Base-by-base conservation (phyloP, 1,140 invertebrate genomes). In the Capitella teleta region DNA sequence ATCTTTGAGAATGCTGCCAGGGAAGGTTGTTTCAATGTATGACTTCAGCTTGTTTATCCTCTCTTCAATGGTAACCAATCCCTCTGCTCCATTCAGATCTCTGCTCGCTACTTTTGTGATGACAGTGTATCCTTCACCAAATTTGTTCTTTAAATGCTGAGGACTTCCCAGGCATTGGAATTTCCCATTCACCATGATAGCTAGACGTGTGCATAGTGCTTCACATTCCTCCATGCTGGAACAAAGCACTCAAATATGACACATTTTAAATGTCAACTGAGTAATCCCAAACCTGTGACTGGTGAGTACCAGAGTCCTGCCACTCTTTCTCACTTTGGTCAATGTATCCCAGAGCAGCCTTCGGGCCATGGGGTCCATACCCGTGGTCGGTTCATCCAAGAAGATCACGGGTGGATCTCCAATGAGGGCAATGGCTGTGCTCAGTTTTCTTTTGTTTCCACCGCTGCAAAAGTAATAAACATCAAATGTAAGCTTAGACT, bases 391-490 rank as follows among this genome's bases (percentile, higher is more conserved):
- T 50, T 74, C 73, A 59, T 75, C 73, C 30, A 74, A 57, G 28
- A 74, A 57, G 1, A 74, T 50, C 41, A 74, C 57, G 23, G 67
- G 58, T 14, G 73, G 73, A 49, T 66, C 63, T 6, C 72, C 72
- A 64, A 91, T 78, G 24, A 96, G 69, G 5, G 93, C 85, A 41
- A 98, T 81, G 0, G 91, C 91, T 32, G 91, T 89, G 56, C 87
- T 93, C 23, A 98, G 72, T 68, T 97, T 95, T 36, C 93, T 78
- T 66, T 93, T 95, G 58, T 95, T 98, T 0, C 93, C 93, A 10
- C 57, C 57, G 24, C 85, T 89, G 59, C 81, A 82, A 10, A 32
- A n/a, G 30, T 10, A 32, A n/a, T n/a, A n/a, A n/a, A n/a, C n/a
- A n/a, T n/a, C n/a, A n/a, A n/a, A n/a, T n/a, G n/a, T n/a, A n/a